phyloP scores from a whole-genome alignment of 2,113 vertebrate species.

The Microcebus jonahi region DNA sequence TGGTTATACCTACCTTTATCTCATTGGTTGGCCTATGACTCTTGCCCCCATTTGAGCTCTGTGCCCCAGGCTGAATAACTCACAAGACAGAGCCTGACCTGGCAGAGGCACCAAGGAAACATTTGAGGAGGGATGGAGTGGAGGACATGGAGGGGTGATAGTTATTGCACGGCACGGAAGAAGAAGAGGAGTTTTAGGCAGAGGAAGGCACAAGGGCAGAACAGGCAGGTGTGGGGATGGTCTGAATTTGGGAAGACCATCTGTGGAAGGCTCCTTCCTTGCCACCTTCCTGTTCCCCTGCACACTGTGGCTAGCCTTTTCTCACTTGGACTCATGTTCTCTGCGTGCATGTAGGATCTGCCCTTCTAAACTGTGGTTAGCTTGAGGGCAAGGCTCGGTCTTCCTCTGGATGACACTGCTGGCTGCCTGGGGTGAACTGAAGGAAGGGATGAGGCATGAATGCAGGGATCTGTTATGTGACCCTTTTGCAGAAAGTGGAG shows the following conservation, averaged over 20 bases:
- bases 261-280: neutral
- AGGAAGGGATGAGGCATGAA: rapidly evolving
- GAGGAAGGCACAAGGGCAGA: neutral
- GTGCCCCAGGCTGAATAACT: neutral
- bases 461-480: neutral
- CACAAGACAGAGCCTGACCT: neutral
- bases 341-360: neutral
- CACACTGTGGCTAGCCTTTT: neutral
- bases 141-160: neutral
- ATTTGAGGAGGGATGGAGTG: neutral
- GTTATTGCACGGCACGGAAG: neutral
- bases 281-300: neutral
- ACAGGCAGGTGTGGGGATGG: neutral
- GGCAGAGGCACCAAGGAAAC: neutral
- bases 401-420: neutral
- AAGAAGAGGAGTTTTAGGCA: neutral
- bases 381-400: neutral
- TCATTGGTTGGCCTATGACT: neutral
- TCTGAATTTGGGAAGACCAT: neutral
- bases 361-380: neutral
- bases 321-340: neutral
- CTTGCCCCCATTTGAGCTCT: neutral
- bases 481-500: neutral
- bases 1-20: neutral
- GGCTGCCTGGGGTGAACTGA: neutral